phyloP scores from a whole-genome alignment of 2,888 invertebrate genomes.

The Biston betularia region DNA sequence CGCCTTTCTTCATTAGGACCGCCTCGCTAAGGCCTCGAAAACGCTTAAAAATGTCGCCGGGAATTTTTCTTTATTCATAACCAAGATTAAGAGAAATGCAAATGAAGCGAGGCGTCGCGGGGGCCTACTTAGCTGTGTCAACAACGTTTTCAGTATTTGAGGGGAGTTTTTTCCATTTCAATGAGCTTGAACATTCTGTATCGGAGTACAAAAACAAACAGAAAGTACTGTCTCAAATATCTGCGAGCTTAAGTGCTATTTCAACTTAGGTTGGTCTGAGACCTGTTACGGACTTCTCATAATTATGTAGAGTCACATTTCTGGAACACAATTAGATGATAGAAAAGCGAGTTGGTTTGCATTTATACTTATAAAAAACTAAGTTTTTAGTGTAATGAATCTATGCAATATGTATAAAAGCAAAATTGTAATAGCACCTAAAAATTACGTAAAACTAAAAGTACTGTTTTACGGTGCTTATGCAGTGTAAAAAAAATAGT shows the following conservation, averaged over 20 bases:
- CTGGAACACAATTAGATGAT: too few species aligned
- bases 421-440: too few species aligned
- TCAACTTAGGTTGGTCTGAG: neutral
- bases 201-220: constrained; percentile 35
- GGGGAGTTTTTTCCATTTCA: constrained; percentile 58
- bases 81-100: constrained; percentile 85
- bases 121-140: constrained; percentile 84
- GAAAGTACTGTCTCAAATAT: constrained; percentile 21
- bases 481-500: too few species aligned
- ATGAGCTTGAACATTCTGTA: constrained; percentile 42
- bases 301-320: too few species aligned
- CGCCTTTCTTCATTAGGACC: constrained; percentile 79
- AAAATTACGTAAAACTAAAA: too few species aligned
- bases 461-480: too few species aligned
- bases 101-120: constrained; percentile 81
- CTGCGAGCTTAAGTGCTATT: constrained; percentile 16
- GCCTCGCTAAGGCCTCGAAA: constrained; percentile 65
- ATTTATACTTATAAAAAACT: too few species aligned
- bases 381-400: too few species aligned
- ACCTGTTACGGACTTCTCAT: too few species aligned
- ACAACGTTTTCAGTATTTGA: constrained; percentile 69
- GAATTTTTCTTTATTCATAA: constrained; percentile 86
- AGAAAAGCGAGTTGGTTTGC: too few species aligned
- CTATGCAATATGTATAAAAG: too few species aligned
- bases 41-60: constrained; percentile 78